Conservation (phyloP, 2,797 vertebrate genomes). For the Allobates femoralis region DNA sequence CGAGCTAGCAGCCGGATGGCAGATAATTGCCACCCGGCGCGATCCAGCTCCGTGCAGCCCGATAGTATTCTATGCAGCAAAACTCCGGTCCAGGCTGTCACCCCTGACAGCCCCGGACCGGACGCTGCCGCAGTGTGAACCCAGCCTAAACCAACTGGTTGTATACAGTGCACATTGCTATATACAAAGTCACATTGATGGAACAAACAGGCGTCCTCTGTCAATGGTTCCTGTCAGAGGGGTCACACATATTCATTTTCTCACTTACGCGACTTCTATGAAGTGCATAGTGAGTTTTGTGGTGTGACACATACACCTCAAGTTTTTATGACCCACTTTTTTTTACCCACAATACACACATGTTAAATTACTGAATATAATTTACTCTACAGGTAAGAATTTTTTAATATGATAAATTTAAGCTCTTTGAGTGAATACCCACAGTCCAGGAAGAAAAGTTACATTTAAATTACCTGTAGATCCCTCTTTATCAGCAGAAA, state of each 20-base stretch:
- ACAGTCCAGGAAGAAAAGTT: too few relatives aligned
- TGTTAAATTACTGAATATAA: neutral
- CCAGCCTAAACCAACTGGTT: neutral
- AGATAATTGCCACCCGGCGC: too few relatives aligned
- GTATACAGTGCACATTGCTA: neutral
- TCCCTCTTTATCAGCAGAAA: too few relatives aligned
- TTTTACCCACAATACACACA: conserved; percentile 41
- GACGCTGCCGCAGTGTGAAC: too few relatives aligned
- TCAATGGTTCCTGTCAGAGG: neutral
- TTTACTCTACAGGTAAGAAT: neutral
- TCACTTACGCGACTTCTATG: neutral
- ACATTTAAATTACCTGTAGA: too few relatives aligned
- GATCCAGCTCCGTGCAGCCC: too few relatives aligned
- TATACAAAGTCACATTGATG: neutral
- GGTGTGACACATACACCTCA: conserved; percentile 50
- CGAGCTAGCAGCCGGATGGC: too few relatives aligned
- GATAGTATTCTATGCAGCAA: too few relatives aligned
- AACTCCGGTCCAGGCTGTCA: too few relatives aligned
- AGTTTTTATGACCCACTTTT: conserved; percentile 42
- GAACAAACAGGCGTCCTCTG: neutral
- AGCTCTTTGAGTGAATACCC: neutral
- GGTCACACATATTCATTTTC: neutral
- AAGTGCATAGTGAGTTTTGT: conserved; percentile 5
- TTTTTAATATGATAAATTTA: neutral
- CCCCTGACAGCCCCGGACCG: too few relatives aligned